These are phyloP conservation scores for Notoglanidium macrostoma DNA, from an alignment of 2,797 vertebrate genomes.

Conservation along the genomic window DNA sequence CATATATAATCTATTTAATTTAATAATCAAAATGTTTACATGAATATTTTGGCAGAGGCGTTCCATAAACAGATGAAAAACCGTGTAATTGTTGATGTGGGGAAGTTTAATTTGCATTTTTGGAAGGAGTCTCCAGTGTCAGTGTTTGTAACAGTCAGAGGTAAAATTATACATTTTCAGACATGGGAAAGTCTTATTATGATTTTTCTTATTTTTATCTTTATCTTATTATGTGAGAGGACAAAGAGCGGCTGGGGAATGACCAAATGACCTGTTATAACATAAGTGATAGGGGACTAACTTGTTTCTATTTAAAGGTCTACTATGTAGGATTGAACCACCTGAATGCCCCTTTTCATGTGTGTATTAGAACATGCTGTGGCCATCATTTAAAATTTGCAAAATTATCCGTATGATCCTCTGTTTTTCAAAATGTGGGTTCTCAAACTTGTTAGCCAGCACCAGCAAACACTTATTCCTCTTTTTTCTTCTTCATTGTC, in stretches of 20 bases:
- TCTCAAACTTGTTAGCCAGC: no score
- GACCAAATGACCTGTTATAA: not conserved
- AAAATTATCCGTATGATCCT: no score
- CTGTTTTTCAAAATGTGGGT: no score
- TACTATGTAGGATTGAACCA: no score
- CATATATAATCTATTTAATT: not conserved
- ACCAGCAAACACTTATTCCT: no score
- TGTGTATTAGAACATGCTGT: no score
- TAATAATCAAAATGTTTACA: not conserved
- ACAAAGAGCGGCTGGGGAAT: not conserved
- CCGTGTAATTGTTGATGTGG: not conserved
- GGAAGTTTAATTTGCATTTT: not conserved
- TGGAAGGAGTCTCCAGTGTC: not conserved
- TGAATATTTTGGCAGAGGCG: not conserved
- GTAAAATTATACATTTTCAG: not conserved
- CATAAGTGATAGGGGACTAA: no score
- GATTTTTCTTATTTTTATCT: no score
- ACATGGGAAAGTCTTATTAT: not conserved
- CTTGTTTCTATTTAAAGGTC: no score
- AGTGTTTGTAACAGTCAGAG: not conserved
- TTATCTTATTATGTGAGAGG: not conserved
- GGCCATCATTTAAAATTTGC: no score
- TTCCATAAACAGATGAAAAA: not conserved
- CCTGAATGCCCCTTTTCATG: no score
- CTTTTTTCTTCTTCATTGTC: no score